A percentile compares a stretch with the other conserved stretches of the same genome.
These are phyloP conservation scores for Pararge aegeria DNA, from an alignment of 1,140 invertebrate species.

Conservation along the genomic window DNA sequence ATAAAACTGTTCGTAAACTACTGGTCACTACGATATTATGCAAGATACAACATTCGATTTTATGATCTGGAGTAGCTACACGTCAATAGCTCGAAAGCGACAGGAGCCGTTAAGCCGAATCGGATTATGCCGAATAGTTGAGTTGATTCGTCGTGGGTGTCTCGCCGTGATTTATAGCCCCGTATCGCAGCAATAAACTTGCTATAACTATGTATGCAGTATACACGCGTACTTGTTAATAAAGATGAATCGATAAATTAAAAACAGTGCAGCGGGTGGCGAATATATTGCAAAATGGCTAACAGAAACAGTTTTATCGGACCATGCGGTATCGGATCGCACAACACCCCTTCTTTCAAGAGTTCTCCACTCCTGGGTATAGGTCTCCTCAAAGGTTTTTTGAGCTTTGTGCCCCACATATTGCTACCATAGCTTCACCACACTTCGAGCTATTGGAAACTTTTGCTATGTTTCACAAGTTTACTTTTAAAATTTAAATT, in stretches of 20 bases:
- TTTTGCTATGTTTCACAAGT: too few relatives aligned
- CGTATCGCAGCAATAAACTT: slow-evolving; percentile 41
- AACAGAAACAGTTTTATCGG: slow-evolving; percentile 40
- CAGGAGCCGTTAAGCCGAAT: slow-evolving; percentile 46
- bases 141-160: slow-evolving; percentile 56
- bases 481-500: too few relatives aligned
- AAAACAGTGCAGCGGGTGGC: slow-evolving; percentile 31
- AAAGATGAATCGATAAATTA: slow-evolving; percentile 41
- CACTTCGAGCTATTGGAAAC: too few relatives aligned
- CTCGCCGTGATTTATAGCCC: slow-evolving; percentile 54
- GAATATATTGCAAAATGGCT: slow-evolving; percentile 37
- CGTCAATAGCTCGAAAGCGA: slow-evolving; percentile 44
- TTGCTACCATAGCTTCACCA: too few relatives aligned
- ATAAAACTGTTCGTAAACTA: too few relatives aligned
- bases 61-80: slow-evolving; percentile 8
- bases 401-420: too few relatives aligned
- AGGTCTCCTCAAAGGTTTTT: too few relatives aligned
- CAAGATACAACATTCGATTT: slow-evolving; percentile 12
- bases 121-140: slow-evolving; percentile 47
- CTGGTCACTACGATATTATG: slow-evolving; percentile 1
- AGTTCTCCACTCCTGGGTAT: too few relatives aligned
- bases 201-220: slow-evolving; percentile 23
- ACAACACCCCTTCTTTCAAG: too few relatives aligned
- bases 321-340: too few relatives aligned
- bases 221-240: slow-evolving; percentile 30